Evolutionary conservation across 2,113 vertebrate genomes (phyloP), one percentile per base, ranked within the genome.

Genomic region (Dolichotis patagonum): DNA sequence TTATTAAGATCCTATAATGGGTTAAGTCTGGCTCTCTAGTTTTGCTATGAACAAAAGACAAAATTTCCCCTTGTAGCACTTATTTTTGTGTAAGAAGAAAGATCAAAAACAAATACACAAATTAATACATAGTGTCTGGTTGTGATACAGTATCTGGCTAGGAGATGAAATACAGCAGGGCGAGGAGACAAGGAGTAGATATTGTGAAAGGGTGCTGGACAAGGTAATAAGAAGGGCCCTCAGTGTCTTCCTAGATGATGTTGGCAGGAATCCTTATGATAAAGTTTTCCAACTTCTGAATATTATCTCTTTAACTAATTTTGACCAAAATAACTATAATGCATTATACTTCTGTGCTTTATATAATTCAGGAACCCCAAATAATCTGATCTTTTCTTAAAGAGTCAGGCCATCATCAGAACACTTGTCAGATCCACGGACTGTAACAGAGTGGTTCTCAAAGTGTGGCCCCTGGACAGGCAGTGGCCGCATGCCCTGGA

Each of bases 301-400:
- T 2, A 19, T 71, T 56, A 88, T 11, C 16, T 84, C 83, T 93
- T 93, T 89, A 65, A n/a, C n/a, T n/a, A n/a, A 92, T 49, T 95
- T 85, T 82, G 38, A 75, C 7, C 35, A 67, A 54, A 87, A 78
- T 88, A 24, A 80, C 32, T 63, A 87, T 24, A 77, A 84, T 84
- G 41, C 19, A 11, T 16, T 24, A 2, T 41, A n/a, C 2, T 1
- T 10, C 28, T 89, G n/a, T 80, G 77, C 30, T 26, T 85, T 84
- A 62, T 62, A 46, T 85, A 88, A 63, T 52, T 35, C 3, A 90
- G 86, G 17, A 77, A 63, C 9, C 77, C 26, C 60, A 32, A 58
- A 92, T 22, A 78, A 56, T 49, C 10, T 8, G 14, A 38, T 52
- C 60, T 84, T 87, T 77, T 77, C 86, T 86, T 49, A 86, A 86